These are phyloP conservation scores for Ctenoplectra terminalis DNA, from an alignment of 1,140 invertebrate species.

Conservation along the genomic window DNA sequence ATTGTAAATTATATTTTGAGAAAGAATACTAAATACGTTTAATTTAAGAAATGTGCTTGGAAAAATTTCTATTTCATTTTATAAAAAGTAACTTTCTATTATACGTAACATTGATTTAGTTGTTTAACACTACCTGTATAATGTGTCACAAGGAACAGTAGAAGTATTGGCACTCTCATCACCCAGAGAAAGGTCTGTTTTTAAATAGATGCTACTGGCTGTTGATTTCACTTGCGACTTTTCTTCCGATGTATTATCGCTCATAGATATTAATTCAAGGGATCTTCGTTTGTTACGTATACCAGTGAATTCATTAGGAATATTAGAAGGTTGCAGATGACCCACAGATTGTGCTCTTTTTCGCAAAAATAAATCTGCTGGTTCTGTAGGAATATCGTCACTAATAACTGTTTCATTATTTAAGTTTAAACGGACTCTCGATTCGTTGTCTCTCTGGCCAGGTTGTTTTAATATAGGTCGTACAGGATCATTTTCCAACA, in stretches of 20 bases:
- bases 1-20: not conserved
- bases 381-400: slow-evolving; percentile 42
- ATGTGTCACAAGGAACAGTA: slow-evolving; percentile 21
- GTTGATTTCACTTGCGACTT: slow-evolving; percentile 18
- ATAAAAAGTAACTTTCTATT: not conserved
- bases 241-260: slow-evolving; percentile 41
- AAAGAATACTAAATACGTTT: not conserved
- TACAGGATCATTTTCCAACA: slow-evolving; percentile 65
- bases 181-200: slow-evolving; percentile 4
- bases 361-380: slow-evolving; percentile 66
- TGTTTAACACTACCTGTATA: slow-evolving; percentile 31
- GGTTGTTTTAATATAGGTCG: slow-evolving; percentile 73
- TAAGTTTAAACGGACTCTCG: slow-evolving; percentile 54
- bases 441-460: slow-evolving; percentile 53
- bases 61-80: not conserved
- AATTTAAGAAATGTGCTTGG: not conserved
- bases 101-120: not conserved
- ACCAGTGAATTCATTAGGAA: slow-evolving; percentile 44
- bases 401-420: slow-evolving; percentile 10
- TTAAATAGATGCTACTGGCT: slow-evolving; percentile 32
- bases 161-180: slow-evolving; percentile 32
- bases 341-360: slow-evolving; percentile 74
- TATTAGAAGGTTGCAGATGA: slow-evolving; percentile 59
- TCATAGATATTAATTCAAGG: slow-evolving; percentile 60
- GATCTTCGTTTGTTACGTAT: slow-evolving; percentile 59